Base-by-base conservation (phyloP, 2,113 vertebrate species). In the Eulemur macaco region DNA sequence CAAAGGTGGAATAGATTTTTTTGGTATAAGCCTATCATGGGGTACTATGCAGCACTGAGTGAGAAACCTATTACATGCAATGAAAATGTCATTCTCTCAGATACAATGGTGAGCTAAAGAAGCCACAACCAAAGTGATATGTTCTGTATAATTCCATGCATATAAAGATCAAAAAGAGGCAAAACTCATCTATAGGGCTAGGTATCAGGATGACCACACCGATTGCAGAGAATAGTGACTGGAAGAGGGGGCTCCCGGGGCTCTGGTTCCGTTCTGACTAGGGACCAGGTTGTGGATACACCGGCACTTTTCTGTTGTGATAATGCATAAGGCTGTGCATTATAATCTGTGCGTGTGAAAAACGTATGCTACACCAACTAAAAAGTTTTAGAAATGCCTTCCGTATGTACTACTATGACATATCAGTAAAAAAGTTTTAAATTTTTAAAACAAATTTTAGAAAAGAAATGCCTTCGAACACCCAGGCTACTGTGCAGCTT, bases 321-420 rank as follows among this genome's bases (percentile, higher is more conserved):
- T 17, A 10, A 15, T 20, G 15, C 12, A 34, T 2, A 4, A 1
- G 9, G 45, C 4, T 42, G 5, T 54, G 1, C 6, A 1, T 54
- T 31, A 12, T 14, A 11, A 20, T 14, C 23, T 13, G 50, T 76
- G 42, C 29, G 5, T 0, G 0, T 11, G n/a, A 76, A 13, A 37
- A 9, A 6, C 7, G n/a, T 34, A 12, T 23, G 2, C 13, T 8
- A 10, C 3, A 6, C 14, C 5, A 6, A 63, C 60, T 63, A 34
- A n/a, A 31, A 63, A 2, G 63, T 4, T 56, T 63, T 11, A 64
- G 90, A 56, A 60, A 6, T 29, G 69, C 27, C 84, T 82, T 73
- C 39, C 39, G 18, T 47, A 47, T 47, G 14, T 31, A 76, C 42
- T 45, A 3, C 25, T 45, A 45, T 74, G 42, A 47, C 47, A 10